These are phyloP conservation scores for Chaenogobius annularis DNA, from an alignment of 2,113 vertebrate species.

Conservation along the genomic window DNA sequence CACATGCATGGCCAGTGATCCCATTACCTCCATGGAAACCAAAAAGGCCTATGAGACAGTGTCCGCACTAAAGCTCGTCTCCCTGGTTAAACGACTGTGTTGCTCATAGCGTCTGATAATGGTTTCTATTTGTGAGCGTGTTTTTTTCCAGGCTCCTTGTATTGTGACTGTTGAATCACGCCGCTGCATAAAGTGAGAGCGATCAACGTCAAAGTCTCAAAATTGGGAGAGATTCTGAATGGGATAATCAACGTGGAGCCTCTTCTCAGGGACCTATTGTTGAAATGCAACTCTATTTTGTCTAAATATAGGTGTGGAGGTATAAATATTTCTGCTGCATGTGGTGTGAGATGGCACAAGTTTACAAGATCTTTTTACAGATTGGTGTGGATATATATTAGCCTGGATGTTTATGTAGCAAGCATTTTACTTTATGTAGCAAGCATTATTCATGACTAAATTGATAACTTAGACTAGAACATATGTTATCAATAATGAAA, in stretches of 20 bases:
- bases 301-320: slow-evolving; percentile 1
- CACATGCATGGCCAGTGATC: slow-evolving; percentile 56
- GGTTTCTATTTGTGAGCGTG: slow-evolving; percentile 52
- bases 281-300: background rate
- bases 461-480: no score
- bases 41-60: slow-evolving; percentile 62
- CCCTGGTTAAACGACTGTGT: slow-evolving; percentile 54
- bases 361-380: background rate
- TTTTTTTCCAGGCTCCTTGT: slow-evolving; percentile 47
- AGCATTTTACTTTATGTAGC: no score
- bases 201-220: slow-evolving; percentile 31
- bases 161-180: slow-evolving; percentile 56
- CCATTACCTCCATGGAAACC: slow-evolving; percentile 73
- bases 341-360: background rate
- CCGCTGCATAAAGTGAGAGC: slow-evolving; percentile 46
- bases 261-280: slow-evolving; percentile 2
- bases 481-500: no score
- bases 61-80: slow-evolving; percentile 48
- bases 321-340: background rate
- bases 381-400: no score
- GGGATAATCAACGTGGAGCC: slow-evolving; percentile 12
- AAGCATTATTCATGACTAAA: no score
- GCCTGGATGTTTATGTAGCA: no score
- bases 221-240: background rate
- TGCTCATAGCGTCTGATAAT: slow-evolving; percentile 61